phyloP scores from a whole-genome alignment of 2,113 vertebrate genomes.

The Bubalus kerabau region DNA sequence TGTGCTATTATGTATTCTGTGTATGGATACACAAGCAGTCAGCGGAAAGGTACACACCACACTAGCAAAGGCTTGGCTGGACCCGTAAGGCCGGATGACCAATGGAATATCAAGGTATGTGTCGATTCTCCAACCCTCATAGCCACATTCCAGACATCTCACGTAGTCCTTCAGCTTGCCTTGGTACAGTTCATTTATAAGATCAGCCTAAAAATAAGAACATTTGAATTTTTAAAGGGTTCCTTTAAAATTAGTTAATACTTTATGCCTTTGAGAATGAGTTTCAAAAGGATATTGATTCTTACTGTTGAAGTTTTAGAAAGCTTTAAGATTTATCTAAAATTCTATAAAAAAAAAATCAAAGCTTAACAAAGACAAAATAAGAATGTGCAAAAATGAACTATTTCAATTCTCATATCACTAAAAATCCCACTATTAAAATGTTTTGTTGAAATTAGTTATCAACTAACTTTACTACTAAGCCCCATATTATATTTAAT shows the following conservation, averaged over 20 bases:
- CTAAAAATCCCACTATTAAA: conserved; percentile 14
- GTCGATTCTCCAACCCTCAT: conserved; percentile 98
- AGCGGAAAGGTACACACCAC: conserved; percentile 91
- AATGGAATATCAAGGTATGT: conserved; percentile 98
- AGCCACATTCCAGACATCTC: conserved; percentile 96
- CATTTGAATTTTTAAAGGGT: conserved; percentile 5
- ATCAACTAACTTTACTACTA: not conserved
- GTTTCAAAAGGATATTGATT: not conserved
- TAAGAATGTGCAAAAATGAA: conserved; percentile 9
- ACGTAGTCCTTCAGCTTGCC: conserved; percentile 99
- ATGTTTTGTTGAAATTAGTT: not conserved
- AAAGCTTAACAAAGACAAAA: not conserved
- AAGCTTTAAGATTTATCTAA: conserved; percentile 6
- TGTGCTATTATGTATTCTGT: conserved; percentile 80
- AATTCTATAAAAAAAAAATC: not conserved
- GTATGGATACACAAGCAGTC: conserved; percentile 81
- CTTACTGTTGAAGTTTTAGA: conserved; percentile 3
- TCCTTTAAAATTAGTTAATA: conserved; percentile 20
- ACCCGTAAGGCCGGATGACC: conserved; percentile 97
- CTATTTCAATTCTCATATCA: conserved; percentile 18
- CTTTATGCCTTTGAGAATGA: not conserved
- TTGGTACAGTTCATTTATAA: conserved; percentile 99
- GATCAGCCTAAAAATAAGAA: conserved; percentile 89
- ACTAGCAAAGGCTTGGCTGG: conserved; percentile 95
- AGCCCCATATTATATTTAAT: not conserved